A percentile compares a stretch with the other conserved stretches of the same genome.
Evolutionary conservation across 2,888 invertebrate genomes (phyloP).

Genomic region (Meloe dianella): DNA sequence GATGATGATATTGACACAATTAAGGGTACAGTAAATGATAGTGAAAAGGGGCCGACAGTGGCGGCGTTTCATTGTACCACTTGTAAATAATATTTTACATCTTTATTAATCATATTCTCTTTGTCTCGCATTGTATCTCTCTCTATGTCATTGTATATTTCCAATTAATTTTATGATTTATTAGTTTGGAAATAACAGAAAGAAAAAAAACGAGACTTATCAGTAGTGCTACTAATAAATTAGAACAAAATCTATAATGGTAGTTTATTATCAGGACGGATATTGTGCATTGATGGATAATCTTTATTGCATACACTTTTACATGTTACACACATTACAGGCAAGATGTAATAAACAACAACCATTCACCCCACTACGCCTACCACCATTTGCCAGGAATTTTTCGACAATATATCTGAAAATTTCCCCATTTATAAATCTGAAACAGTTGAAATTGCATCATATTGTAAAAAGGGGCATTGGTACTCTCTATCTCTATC

Average conservation of each 20-base stretch:
- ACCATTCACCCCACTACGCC: too few species aligned
- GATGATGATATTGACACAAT: conserved; percentile 26
- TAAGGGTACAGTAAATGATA: conserved; percentile 24
- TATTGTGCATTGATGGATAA: conserved; percentile 30
- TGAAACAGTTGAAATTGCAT: conserved; percentile 3
- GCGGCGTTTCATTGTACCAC: conserved; percentile 13
- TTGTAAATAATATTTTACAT: neutral
- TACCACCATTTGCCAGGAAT: neutral
- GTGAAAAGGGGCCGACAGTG: conserved; percentile 9
- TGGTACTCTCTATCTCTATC: conserved; percentile 4
- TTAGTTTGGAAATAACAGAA: neutral
- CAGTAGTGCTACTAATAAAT: conserved; percentile 25
- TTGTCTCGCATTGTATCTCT: neutral
- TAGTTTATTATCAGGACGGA: conserved; percentile 22
- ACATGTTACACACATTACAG: conserved; percentile 27
- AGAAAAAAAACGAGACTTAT: conserved; percentile 8
- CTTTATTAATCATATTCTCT: neutral
- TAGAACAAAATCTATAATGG: conserved; percentile 19
- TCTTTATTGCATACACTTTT: conserved; percentile 32
- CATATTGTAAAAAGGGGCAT: neutral
- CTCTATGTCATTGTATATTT: neutral
- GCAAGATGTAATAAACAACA: conserved; percentile 28
- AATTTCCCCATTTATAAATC: neutral
- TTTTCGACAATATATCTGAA: neutral
- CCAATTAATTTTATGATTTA: conserved; percentile 5